Base-by-base conservation (phyloP, 53 echinoderm and acorn worm genomes). In the Holothuria leucospilota region DNA sequence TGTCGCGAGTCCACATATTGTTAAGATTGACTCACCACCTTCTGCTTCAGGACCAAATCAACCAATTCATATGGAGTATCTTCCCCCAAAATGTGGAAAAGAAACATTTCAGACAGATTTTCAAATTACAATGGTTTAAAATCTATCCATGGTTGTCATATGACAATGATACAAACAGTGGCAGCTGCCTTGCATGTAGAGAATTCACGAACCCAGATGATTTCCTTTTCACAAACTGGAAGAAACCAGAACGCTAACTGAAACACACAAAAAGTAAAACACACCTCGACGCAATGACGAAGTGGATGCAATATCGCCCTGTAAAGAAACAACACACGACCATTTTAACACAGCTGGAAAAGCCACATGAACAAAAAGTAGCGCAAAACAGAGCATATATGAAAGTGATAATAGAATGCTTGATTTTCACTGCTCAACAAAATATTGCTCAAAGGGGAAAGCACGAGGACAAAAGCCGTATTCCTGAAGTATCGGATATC, bases 191-290 rank as follows among this genome's bases (percentile, higher is more conserved):
- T 63, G 6, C 64, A 5, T 63, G 64, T 63, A 5, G 64, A 63
- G 6, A 11, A 63, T 63, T 63, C 12, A 7, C 11, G 64, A 63
- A 63, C 12, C 5, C 5, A 5, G 12, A 63, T 11, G 12, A 11
- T 11, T 74, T 23, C 2, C 13, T 51, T 74, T 74, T 74, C 16
- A 34, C 5, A 39, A 74, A 74, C 6, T 74, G 75, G 75, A 74
- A 74, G 41, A 74, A 74, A 74, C 0, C 39, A 10, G 6, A 39
- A 10, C 51, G 75, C 0, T 13, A 39, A 23, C 15, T 6, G 6
- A 74, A 51, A 74, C 75, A 74, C 8, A 6, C 75, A 34, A 6
- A 15, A 39, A 10, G 9, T 38, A 74, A 34, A 6, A 5, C 39
- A 74, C 75, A 74, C 41, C 0, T 6, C 8, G 18, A 20, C 20